Base-by-base conservation (phyloP, 2,113 vertebrate genomes). In the Tapirus terrestris region DNA sequence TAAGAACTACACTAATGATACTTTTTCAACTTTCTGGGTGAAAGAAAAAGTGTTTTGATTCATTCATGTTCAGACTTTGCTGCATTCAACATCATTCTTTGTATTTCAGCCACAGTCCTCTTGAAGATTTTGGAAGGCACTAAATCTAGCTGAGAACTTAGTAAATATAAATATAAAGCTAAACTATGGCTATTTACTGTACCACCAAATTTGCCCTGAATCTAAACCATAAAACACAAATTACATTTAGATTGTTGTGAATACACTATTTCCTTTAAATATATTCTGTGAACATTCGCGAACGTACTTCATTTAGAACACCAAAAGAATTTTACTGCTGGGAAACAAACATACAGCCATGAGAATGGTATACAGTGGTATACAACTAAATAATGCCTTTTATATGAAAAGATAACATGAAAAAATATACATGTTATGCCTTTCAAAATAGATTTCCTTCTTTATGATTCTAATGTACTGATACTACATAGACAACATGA, bases 1-100 rank as follows among this genome's bases (percentile, higher is more conserved):
- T 80, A 75, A 61, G n/a, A 94, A 58, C 18, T 75, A 68, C 92
- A 67, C 25, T 89, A 85, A n/a, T 81, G 70, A 61, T 75, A 84
- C 25, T 53, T 68, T 75, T 76, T 75, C 48, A 80, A n/a, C 17
- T 33, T 61, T 85, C 10, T 56, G 16, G 14, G 45, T n/a, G 29
- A 20, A 67, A 51, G 25, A 63, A 79, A 67, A 88, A n/a, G n/a
- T 72, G 36, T 45, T 73, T 90, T 43, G 9, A 21, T 73, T 86
- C 58, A 6, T 27, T 82, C n/a, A 67, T 90, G 7, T 60, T 85
- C 36, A 43, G 23, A 82, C 45, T 94, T 70, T 21, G 8, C 27
- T 87, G 27, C 36, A 72, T 76, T 85, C 2, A 45, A 61, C 10
- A n/a, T 77, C n/a, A 20, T 83, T 60, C 39, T 92, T 92, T 23